Evolutionary conservation across 2,888 invertebrate species (phyloP), one percentile per base, ranked within the genome.

Genomic region (Ommatoiulus sabulosus): DNA sequence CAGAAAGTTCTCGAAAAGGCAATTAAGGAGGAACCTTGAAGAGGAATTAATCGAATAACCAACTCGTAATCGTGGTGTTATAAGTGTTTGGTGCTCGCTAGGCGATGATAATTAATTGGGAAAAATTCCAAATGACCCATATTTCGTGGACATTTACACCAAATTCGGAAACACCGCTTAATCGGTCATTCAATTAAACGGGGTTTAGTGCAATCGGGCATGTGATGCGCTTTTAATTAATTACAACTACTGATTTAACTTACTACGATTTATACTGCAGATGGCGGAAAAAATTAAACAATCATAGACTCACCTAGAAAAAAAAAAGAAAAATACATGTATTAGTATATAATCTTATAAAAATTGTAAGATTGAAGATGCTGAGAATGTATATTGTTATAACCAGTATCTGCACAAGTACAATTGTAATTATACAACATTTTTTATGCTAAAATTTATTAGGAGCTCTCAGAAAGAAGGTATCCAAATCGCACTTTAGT

Each of bases 1-100:
- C 5, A 24, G 24, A 24, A 72, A 72, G 8, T 24, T 20, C 24
- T 20, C 10, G 3, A 20, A 72, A 72, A 72, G 24, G 72, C 72
- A 72, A 72, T 72, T 72, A 72, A 72, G 72, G 72, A 72, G 24
- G 24, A 72, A 24, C 24, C 72, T 72, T 24, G 72, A 72, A 24
- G 63, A n/a, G n/a, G 63, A 63, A 17, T 63, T 63, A 63, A 63
- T 63, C 63, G 63, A 63, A 63, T 10, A 63, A 63, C 63, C n/a
- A 12, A 63, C 17, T 63, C 2, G 20, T n/a, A 63, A 63, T 63
- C 63, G 20, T 7, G 20, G 63, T n/a, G n/a, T 63, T 63, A 63
- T 63, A 20, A 3, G 63, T 5, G n/a, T 7, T 63, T 10, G 63
- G 5, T 2, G 63, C 63, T n/a, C 1, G 63, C 8, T n/a, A 52